Evolutionary conservation across 2,113 vertebrate species (phyloP), one percentile per base, ranked within the genome.

Genomic region (Ibidorhyncha struthersii): DNA sequence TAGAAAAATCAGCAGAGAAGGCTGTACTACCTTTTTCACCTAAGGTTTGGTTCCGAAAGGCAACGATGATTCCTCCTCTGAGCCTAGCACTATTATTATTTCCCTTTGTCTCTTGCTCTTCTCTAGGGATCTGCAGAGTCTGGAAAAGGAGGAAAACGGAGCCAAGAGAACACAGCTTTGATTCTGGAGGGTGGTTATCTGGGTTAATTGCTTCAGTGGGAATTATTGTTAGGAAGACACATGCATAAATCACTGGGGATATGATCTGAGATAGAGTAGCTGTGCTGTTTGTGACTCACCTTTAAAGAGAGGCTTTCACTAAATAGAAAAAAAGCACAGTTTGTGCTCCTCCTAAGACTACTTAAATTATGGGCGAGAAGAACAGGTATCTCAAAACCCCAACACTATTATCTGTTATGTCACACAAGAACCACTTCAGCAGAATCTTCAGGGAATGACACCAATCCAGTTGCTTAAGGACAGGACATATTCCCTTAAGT

Each of bases 301-400:
- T 91, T 81, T 84, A 26, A 82, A 92, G 36, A 82, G 20, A 86
- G 38, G 21, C 13, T 89, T 91, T 67, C 34, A 34, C 32, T 84
- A 95, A 94, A 84, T 26, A 89, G 14, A 53, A 63, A 89, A 87
- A 67, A 52, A 62, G 34, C 40, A 30, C 9, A 78, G 65, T 65
- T 49, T 91, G 62, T 93, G 62, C 63, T 94, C 38, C 63, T 94
- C 59, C 32, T 81, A 90, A 95, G 67, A 66, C 52, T 53, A 8
- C 29, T 95, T 52, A 91, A 94, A 94, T 90, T 88, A 93, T 45
- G 66, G 32, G 71, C 43, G 40, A 93, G 89, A 62, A 88, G 82
- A 90, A 49, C 9, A 76, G 34, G 43, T 56, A 86, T 91, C 86
- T 95, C 93, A 89, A 95, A 95, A 69, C 21, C 92, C 92, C 95